Conservation (phyloP, 2,888 invertebrate genomes). For the Drosophila nigricruria region DNA sequence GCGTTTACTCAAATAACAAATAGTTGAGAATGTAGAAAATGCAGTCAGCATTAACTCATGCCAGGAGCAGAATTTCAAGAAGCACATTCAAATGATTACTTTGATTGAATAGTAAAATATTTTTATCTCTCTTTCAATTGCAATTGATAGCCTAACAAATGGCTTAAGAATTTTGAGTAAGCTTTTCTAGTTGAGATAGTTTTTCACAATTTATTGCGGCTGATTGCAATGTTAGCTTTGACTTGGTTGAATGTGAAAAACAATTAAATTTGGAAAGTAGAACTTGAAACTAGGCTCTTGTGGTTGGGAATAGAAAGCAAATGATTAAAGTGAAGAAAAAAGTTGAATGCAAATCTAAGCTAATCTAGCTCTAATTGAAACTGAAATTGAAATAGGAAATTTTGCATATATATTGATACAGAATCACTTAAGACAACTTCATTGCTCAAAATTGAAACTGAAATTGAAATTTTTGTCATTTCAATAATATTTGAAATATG, state of each 20-base stretch:
- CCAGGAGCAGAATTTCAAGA: neutral
- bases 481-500: neutral
- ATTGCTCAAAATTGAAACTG: neutral
- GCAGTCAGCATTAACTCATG: neutral
- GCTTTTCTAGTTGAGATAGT: neutral
- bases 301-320: neutral
- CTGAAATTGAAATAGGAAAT: neutral
- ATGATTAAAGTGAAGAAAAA: neutral
- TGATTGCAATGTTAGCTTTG: neutral
- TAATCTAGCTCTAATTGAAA: neutral
- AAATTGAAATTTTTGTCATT: neutral
- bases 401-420: neutral
- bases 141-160: neutral
- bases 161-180: neutral
- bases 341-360: neutral
- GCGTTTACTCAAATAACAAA: conserved; percentile 14
- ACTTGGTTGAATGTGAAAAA: neutral
- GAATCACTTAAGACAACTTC: neutral
- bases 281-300: neutral
- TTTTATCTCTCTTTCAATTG: neutral
- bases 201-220: neutral
- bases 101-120: conserved; percentile 1
- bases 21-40: neutral
- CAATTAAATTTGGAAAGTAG: neutral
- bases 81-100: neutral